Evolutionary conservation across 2,888 invertebrate genomes (phyloP).

Genomic region (Alloplasta piceator): DNA sequence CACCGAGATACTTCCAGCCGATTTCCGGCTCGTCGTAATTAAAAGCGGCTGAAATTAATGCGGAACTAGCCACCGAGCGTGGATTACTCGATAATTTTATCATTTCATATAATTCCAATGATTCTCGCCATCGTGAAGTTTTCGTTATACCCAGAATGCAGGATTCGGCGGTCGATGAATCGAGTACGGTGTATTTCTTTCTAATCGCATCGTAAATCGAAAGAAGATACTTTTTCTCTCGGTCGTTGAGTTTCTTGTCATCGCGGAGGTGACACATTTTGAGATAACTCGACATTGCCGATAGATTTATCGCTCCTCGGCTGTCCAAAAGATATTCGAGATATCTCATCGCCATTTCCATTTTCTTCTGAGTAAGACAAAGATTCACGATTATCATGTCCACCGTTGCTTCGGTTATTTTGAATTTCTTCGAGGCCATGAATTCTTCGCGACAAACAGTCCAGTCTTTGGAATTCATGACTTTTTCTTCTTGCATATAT

Average conservation of each 20-base stretch:
- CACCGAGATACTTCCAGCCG: slow-evolving; percentile 87
- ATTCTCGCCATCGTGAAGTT: slow-evolving; percentile 87
- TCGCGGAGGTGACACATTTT: slow-evolving; percentile 17
- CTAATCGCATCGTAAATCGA: slow-evolving; percentile 84
- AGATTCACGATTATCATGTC: slow-evolving; percentile 86
- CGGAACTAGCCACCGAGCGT: slow-evolving; percentile 84
- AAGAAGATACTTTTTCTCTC: slow-evolving; percentile 85
- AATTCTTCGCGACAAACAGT: slow-evolving; percentile 82
- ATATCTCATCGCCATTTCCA: slow-evolving; percentile 85
- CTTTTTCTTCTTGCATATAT: background rate
- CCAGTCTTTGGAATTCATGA: slow-evolving; percentile 77
- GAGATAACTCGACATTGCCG: slow-evolving; percentile 85
- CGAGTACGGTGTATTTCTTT: slow-evolving; percentile 86
- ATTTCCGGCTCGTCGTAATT: slow-evolving; percentile 84
- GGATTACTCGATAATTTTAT: slow-evolving; percentile 84
- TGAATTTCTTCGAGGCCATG: slow-evolving; percentile 80
- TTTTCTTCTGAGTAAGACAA: slow-evolving; percentile 83
- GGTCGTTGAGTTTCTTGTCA: slow-evolving; percentile 77
- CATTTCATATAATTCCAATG: slow-evolving; percentile 86
- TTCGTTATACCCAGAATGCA: slow-evolving; percentile 87
- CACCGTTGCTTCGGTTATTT: slow-evolving; percentile 84
- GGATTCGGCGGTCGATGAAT: slow-evolving; percentile 86
- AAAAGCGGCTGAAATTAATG: slow-evolving; percentile 86
- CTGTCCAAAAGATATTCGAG: slow-evolving; percentile 84
- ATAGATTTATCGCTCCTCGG: slow-evolving; percentile 85